phyloP scores from a whole-genome alignment of 2,113 vertebrate species.

The Pseudopipra pipra region DNA sequence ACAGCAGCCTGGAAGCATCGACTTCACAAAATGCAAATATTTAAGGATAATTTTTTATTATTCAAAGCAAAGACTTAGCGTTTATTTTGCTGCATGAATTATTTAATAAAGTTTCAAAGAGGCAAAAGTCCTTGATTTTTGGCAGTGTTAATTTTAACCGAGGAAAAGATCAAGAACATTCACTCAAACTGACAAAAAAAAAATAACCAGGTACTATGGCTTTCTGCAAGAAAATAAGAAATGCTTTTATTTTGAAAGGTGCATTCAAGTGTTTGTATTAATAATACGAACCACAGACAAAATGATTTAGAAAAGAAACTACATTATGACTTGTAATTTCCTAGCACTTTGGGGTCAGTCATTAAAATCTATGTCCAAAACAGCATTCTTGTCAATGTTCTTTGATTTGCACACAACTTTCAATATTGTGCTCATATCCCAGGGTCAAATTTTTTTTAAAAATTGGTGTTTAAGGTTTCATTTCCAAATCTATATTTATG shows the following conservation, averaged over 20 bases:
- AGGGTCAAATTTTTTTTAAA: not conserved
- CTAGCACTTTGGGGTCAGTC: not conserved
- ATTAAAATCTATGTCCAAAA: not conserved
- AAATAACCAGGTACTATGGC: not conserved
- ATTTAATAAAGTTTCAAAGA: constrained; percentile 55
- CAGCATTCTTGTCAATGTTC: not conserved
- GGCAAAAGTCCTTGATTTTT: constrained; percentile 23
- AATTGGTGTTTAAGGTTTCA: not conserved
- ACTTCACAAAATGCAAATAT: constrained; percentile 22
- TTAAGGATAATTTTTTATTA: not conserved
- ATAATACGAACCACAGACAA: not conserved
- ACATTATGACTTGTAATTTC: not conserved
- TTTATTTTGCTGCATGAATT: constrained; percentile 27
- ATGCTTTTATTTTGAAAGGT: not conserved
- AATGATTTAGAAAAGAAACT: not conserved
- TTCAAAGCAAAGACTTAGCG: not conserved
- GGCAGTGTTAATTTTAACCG: constrained; percentile 14
- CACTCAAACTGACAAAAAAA: not conserved
- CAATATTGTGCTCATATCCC: not conserved
- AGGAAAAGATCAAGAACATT: not conserved
- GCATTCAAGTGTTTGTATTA: not conserved
- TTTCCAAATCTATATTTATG: constrained; percentile 12
- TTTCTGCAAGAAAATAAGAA: not conserved
- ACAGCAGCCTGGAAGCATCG: constrained; percentile 4
- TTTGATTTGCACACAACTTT: not conserved